Percentiles rank a stretch among this genome's conserved stretches.
Evolutionary conservation across 2,113 vertebrate species (phyloP).

Genomic region (Sphyrna mokarran): DNA sequence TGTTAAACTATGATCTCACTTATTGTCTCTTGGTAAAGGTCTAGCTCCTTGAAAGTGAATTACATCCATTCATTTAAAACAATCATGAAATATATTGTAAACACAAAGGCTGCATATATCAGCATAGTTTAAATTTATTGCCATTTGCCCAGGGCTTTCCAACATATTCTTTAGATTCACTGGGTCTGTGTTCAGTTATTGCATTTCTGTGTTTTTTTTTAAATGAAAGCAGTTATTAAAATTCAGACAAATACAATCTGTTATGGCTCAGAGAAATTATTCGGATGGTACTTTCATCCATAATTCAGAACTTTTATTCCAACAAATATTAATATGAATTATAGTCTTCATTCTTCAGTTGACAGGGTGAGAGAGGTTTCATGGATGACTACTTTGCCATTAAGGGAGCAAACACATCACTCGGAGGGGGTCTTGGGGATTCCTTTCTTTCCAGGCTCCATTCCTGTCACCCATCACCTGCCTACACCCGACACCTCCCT

Average conservation of each 20-base stretch:
- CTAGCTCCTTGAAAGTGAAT: not conserved
- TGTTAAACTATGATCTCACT: not conserved
- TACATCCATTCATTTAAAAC: not conserved
- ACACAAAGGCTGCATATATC: not conserved
- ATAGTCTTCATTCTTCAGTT: not conserved
- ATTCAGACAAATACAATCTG: not conserved
- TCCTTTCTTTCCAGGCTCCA: not conserved
- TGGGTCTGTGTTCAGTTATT: conserved; percentile 6
- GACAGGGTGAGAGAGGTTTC: not conserved
- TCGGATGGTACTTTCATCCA: not conserved
- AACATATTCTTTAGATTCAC: not conserved
- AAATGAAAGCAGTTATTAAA: conserved; percentile 27
- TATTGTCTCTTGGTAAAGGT: not conserved
- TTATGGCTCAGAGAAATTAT: not conserved
- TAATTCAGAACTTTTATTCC: not conserved
- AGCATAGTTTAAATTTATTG: not conserved
- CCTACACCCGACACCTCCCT: not conserved
- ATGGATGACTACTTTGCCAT: not conserved
- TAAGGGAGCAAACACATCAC: not conserved
- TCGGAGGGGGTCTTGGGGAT: not conserved
- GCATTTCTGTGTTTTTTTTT: not conserved
- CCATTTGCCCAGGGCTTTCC: not conserved
- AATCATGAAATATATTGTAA: conserved; percentile 16
- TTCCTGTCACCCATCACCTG: not conserved
- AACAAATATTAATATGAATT: not conserved